Conservation (phyloP, 2,113 vertebrate species). For the Bufo gargarizans region DNA sequence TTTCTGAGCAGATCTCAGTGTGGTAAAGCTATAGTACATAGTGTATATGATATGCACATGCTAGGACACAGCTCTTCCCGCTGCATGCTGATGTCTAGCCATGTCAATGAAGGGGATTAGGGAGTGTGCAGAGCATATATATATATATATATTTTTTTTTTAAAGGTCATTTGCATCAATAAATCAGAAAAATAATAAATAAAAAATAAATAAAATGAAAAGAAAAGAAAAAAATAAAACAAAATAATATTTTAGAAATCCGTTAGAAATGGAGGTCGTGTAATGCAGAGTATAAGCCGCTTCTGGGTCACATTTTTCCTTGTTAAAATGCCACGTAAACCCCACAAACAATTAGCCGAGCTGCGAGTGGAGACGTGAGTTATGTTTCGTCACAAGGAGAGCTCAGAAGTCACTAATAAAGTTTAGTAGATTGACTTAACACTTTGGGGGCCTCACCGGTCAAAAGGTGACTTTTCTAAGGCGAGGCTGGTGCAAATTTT, state of each 20-base stretch:
- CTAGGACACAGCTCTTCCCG: too few relatives aligned
- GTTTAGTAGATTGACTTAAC: slow-evolving; percentile 50
- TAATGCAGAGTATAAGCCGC: background rate
- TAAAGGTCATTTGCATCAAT: too few relatives aligned
- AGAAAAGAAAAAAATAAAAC: too few relatives aligned
- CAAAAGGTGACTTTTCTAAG: slow-evolving; percentile 12
- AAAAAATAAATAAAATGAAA: too few relatives aligned
- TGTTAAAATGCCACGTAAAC: background rate
- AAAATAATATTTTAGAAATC: background rate
- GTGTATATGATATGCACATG: too few relatives aligned
- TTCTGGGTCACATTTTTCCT: background rate
- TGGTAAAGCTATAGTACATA: too few relatives aligned
- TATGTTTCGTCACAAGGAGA: slow-evolving; percentile 3
- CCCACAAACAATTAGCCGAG: slow-evolving; percentile 21
- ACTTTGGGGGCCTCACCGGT: slow-evolving; percentile 24
- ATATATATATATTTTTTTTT: too few relatives aligned
- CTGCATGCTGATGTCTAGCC: too few relatives aligned
- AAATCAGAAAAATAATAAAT: too few relatives aligned
- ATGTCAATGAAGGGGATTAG: too few relatives aligned
- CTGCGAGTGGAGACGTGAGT: slow-evolving; percentile 39
- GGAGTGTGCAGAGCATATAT: too few relatives aligned
- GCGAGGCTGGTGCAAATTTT: background rate
- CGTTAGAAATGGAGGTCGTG: background rate
- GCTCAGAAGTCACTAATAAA: slow-evolving; percentile 37
- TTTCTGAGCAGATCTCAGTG: too few relatives aligned